Percentiles rank a stretch among this genome's conserved stretches.
phyloP scores from a whole-genome alignment of 2,113 vertebrate genomes.

The Pteropus alecto region DNA sequence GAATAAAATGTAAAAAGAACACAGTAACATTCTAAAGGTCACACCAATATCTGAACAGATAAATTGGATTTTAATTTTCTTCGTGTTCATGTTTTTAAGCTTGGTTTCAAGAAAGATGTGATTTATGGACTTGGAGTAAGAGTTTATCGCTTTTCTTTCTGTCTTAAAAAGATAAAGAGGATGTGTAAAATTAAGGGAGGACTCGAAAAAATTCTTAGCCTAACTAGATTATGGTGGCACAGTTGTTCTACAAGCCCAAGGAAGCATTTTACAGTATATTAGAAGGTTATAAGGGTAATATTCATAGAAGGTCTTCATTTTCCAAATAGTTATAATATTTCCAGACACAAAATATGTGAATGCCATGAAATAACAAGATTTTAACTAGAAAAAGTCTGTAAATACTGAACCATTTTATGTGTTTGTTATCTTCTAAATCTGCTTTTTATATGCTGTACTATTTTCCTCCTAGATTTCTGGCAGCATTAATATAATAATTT shows the following conservation, averaged over 20 bases:
- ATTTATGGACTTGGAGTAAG: conserved; percentile 17
- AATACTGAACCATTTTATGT: background rate
- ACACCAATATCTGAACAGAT: background rate
- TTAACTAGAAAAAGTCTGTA: background rate
- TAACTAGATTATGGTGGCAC: background rate
- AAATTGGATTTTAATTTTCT: conserved; percentile 42
- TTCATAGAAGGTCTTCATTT: background rate
- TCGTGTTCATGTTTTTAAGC: background rate
- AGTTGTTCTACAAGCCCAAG: background rate
- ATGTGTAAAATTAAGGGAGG: background rate
- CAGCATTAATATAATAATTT: background rate
- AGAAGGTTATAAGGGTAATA: background rate
- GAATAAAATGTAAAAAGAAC: conserved; percentile 13
- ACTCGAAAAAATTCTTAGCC: background rate
- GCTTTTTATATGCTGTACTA: background rate
- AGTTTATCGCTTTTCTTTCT: conserved; percentile 14
- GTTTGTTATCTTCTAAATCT: background rate
- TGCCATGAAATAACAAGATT: background rate
- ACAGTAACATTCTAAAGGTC: background rate
- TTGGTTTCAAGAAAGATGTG: background rate
- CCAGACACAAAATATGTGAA: background rate
- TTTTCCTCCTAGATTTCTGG: background rate
- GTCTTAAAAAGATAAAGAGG: conserved; percentile 27
- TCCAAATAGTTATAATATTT: background rate
- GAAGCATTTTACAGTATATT: background rate